These are phyloP conservation scores for Allophyes oxyacanthae DNA, from an alignment of 2,888 invertebrate species.

Conservation along the genomic window DNA sequence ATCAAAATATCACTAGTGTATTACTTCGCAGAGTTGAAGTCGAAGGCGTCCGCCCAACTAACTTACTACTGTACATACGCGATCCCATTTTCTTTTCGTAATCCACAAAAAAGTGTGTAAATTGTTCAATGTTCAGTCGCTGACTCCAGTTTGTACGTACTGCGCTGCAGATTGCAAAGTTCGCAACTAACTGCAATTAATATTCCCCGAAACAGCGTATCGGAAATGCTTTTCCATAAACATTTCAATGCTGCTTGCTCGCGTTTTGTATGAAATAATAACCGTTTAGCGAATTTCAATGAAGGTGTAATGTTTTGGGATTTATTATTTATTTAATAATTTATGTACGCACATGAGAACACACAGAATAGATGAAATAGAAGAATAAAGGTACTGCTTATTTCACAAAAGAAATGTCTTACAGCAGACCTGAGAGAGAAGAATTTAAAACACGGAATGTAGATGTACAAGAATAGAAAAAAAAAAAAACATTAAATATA, in stretches of 20 bases:
- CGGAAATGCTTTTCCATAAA: conserved; percentile 25
- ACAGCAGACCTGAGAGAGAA: too few species aligned
- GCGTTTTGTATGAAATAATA: conserved; percentile 1
- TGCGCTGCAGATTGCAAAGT: conserved; percentile 44
- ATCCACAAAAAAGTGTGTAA: conserved; percentile 30
- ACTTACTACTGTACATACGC: conserved; percentile 8
- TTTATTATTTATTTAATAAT: too few species aligned
- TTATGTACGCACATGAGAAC: too few species aligned
- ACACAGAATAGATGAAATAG: too few species aligned
- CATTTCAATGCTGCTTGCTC: conserved; percentile 27
- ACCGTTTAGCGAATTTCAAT: conserved; percentile 8
- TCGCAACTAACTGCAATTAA: conserved; percentile 47
- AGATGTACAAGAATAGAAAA: too few species aligned
- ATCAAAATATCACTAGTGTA: conserved; percentile 66
- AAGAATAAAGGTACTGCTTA: too few species aligned
- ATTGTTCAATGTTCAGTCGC: conserved; percentile 37
- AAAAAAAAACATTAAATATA: too few species aligned
- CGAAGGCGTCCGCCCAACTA: conserved; percentile 2
- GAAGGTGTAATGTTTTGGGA: background rate
- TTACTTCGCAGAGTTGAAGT: conserved; percentile 24
- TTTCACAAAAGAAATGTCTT: too few species aligned
- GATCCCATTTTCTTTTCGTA: conserved; percentile 27
- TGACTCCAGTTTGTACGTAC: conserved; percentile 33
- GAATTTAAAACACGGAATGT: too few species aligned
- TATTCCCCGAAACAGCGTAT: conserved; percentile 39